These are phyloP conservation scores for Elaphurus davidianus DNA, from an alignment of 2,113 vertebrate species.

Conservation along the genomic window DNA sequence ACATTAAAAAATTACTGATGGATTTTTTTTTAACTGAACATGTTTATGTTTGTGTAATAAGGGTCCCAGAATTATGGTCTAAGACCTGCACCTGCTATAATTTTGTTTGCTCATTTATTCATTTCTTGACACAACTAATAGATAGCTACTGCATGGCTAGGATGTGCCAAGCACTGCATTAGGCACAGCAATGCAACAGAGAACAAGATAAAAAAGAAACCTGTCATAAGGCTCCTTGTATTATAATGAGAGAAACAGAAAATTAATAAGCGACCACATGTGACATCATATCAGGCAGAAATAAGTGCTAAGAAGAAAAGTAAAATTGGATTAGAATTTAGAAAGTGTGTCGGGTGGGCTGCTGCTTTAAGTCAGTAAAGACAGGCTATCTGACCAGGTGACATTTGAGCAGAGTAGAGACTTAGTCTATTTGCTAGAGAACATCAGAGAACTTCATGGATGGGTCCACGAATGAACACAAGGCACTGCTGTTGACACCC, in stretches of 20 bases:
- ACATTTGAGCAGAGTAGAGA: neutral
- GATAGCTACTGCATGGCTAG: neutral
- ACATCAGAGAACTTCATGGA: neutral
- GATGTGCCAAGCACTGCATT: neutral
- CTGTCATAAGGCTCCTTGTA: neutral
- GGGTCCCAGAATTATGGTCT: neutral
- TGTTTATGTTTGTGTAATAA: constrained; percentile 22
- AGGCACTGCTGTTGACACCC: neutral
- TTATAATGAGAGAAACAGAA: neutral
- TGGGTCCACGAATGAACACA: neutral
- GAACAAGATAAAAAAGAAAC: neutral
- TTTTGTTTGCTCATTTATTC: neutral
- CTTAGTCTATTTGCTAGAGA: neutral
- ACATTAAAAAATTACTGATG: neutral
- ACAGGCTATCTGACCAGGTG: neutral
- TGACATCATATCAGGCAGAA: neutral
- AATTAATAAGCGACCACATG: neutral
- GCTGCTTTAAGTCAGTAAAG: neutral
- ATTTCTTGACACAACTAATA: constrained; percentile 5
- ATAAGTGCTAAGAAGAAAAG: neutral
- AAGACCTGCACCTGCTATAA: neutral
- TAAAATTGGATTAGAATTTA: neutral
- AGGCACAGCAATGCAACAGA: neutral
- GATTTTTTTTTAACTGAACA: neutral
- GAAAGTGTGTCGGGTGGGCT: fast-evolving